Base-by-base conservation (phyloP, 2,113 vertebrate species). In the Ranitomeya variabilis region DNA sequence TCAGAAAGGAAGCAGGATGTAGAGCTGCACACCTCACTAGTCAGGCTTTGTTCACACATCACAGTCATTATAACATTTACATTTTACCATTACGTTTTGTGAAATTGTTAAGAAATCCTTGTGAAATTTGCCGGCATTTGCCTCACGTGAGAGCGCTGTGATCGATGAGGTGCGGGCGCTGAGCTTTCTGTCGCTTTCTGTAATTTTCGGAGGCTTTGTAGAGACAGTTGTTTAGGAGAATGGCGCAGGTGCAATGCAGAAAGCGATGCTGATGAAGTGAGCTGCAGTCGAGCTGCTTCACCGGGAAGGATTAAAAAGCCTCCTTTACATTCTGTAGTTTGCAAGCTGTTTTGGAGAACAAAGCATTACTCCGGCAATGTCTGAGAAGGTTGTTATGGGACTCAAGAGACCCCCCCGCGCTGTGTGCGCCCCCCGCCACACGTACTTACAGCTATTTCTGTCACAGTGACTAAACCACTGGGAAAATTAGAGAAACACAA, bases 331-430 rank as follows among this genome's bases (percentile, higher is more conserved):
- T 87, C 18, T 69, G 62, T 64, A 87, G 60, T 67, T 87, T 80
- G 86, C 62, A 78, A 80, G 21, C 86, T 87, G 86, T 80, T 87
- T 11, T 6, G 23, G 23, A 67, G 86, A 87, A 87, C 74, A 80
- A 86, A 87, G 45, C 86, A 80, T 54, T 78, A 77, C 15, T 66
- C 45, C 82, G 0, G 0, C 76, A 2, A 71, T 60, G 9, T 88
- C 89, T 83, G 16, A 69, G 12, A 89, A 87, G 76, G 76, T 69
- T 80, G 45, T 87, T 79, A 66, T 60, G 57, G 76, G 85, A 57
- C 85, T 86, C 74, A 18, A 59, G 85, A 78, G 85, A 55, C 78
- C 66, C 78, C 66, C 73, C 60, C 62, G 51, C 69, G 76, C 80
- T 66, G 54, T 80, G 45, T 69, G 76, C 21, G 15, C 86, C 18